Conservation (phyloP, 2,797 vertebrate genomes). For the Acanthis flammea region DNA sequence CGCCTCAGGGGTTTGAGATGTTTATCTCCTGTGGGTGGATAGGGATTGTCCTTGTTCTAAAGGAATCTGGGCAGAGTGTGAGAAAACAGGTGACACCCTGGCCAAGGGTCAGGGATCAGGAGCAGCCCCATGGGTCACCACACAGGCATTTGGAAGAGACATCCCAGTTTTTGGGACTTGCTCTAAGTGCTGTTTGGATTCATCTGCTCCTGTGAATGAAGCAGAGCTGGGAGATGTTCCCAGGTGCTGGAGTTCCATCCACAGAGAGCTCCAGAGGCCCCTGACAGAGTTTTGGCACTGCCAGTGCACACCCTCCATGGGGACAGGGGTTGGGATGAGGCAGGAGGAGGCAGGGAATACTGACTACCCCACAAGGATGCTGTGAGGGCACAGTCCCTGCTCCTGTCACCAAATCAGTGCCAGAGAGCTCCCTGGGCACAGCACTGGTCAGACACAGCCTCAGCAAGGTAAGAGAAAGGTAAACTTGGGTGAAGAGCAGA, state of each 20-base stretch:
- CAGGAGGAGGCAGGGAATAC: background rate
- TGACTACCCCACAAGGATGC: rapidly evolving
- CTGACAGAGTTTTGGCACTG: background rate
- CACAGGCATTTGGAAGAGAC: background rate
- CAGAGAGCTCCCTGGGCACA: rapidly evolving
- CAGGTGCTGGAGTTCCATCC: background rate
- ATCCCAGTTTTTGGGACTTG: rapidly evolving
- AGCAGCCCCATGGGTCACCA: background rate
- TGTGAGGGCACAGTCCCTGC: background rate
- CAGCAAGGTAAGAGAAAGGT: background rate
- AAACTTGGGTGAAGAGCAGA: background rate
- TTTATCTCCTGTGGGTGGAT: background rate
- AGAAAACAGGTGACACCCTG: background rate
- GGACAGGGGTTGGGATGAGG: background rate
- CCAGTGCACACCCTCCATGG: rapidly evolving
- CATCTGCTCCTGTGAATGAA: background rate
- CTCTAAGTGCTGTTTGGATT: background rate
- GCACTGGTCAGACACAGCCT: background rate
- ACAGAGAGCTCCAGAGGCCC: background rate
- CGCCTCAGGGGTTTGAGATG: background rate
- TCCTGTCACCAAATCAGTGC: background rate
- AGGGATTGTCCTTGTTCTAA: background rate
- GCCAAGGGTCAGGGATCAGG: background rate
- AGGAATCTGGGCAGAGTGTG: background rate
- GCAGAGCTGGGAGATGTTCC: background rate